Evolutionary conservation across 2,113 vertebrate species (phyloP).

Genomic region (Peucedramus taeniatus): DNA sequence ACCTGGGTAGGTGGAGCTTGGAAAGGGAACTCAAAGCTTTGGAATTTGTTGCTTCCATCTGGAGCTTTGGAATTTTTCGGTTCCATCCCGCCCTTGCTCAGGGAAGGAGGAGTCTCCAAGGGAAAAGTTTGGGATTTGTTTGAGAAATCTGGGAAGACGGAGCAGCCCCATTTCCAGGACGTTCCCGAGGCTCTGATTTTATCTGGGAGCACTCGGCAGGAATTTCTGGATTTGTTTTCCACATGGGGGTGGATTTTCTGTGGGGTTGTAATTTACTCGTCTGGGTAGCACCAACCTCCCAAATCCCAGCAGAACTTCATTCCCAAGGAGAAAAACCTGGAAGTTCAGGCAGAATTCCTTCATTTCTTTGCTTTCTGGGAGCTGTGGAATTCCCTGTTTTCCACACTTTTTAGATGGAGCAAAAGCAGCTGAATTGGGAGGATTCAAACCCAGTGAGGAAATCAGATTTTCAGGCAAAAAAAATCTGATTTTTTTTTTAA

Average conservation of each 20-base stretch:
- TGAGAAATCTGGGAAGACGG: neutral
- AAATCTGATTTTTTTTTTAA: neutral
- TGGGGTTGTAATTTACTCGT: neutral
- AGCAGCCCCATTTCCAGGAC: neutral
- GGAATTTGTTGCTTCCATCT: neutral
- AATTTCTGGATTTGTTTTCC: neutral
- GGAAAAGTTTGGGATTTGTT: neutral
- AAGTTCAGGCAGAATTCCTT: neutral
- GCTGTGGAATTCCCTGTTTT: neutral
- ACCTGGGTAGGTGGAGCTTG: neutral
- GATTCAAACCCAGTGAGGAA: neutral
- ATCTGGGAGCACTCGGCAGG: neutral
- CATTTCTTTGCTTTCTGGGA: neutral
- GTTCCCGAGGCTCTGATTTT: accelerated
- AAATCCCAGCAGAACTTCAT: neutral
- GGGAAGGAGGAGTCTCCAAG: neutral
- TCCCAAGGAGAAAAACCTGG: neutral
- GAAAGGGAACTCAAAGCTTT: neutral
- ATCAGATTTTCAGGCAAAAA: neutral
- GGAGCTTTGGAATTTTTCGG: neutral
- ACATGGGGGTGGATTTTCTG: neutral
- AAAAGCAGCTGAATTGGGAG: neutral
- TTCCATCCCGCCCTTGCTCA: neutral
- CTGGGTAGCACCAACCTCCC: neutral
- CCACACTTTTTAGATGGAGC: neutral